Conservation (phyloP, 2,888 invertebrate species). For the Erynnis tages region DNA sequence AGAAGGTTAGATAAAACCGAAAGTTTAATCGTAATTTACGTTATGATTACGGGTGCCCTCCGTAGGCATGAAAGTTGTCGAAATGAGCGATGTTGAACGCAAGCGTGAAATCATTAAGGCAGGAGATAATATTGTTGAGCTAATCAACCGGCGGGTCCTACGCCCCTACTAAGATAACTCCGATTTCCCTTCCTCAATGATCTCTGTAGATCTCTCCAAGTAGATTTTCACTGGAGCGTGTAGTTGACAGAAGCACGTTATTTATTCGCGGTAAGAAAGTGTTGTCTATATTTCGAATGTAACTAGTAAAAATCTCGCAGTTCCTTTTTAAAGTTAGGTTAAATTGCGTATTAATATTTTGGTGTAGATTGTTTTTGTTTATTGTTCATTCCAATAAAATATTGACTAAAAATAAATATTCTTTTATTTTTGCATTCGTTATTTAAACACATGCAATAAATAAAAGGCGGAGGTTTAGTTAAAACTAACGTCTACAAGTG, state of each 20-base stretch:
- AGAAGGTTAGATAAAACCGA: constrained; percentile 58
- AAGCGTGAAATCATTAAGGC: constrained; percentile 70
- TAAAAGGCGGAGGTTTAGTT: not conserved
- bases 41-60: constrained; percentile 56
- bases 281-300: constrained; percentile 2
- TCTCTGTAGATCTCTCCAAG: constrained; percentile 20
- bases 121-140: constrained; percentile 62
- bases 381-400: too few relatives aligned
- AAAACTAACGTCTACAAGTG: constrained; percentile 5
- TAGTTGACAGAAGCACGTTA: constrained; percentile 21
- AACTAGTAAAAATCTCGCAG: not conserved
- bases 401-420: too few relatives aligned
- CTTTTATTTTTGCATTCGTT: too few relatives aligned
- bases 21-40: constrained; percentile 66
- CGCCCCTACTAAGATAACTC: constrained; percentile 45
- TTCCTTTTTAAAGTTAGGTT: too few relatives aligned
- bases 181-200: constrained; percentile 34
- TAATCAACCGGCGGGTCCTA: constrained; percentile 58
- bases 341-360: too few relatives aligned
- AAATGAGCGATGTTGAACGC: constrained; percentile 49
- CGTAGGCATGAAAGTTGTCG: constrained; percentile 48
- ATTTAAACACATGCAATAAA: not conserved
- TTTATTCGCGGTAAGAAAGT: constrained; percentile 10
- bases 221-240: constrained; percentile 16
- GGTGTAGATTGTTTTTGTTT: too few relatives aligned